These are phyloP conservation scores for Sitodiplosis mosellana DNA, from an alignment of 1,140 invertebrate species.

Conservation along the genomic window DNA sequence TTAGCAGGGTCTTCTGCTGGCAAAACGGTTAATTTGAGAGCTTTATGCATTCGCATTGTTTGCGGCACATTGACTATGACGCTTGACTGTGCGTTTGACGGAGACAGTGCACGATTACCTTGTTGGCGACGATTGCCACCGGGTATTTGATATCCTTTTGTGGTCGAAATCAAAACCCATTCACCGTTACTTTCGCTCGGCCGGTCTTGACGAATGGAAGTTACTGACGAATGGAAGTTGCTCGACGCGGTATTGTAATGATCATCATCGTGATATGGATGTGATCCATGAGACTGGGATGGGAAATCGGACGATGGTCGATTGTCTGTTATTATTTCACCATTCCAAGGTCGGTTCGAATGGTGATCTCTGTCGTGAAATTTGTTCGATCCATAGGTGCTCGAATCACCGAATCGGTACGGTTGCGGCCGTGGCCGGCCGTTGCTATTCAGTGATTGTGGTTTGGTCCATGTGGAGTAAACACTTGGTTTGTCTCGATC, in stretches of 20 bases:
- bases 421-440: not conserved
- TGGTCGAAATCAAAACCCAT: constrained; percentile 57
- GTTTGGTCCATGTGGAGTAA: too few relatives aligned
- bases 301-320: not conserved
- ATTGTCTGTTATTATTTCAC: not conserved
- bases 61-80: constrained; percentile 5
- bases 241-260: not conserved
- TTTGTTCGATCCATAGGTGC: constrained; percentile 15
- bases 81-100: constrained; percentile 5
- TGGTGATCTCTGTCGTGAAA: not conserved
- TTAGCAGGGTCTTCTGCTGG: constrained; percentile 37
- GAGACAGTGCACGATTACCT: constrained; percentile 26
- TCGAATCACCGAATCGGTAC: constrained; percentile 2
- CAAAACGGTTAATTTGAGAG: constrained; percentile 48
- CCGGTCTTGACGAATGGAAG: constrained; percentile 34
- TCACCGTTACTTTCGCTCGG: constrained; percentile 39
- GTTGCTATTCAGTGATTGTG: too few relatives aligned
- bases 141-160: constrained; percentile 44
- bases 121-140: constrained; percentile 18
- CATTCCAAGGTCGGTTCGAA: not conserved
- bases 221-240: constrained; percentile 25
- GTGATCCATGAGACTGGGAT: not conserved
- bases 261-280: not conserved
- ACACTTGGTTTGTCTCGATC: too few relatives aligned
- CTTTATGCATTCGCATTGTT: constrained; percentile 28